A percentile compares a stretch with the other conserved stretches of the same genome.
Evolutionary conservation across 2,888 invertebrate genomes (phyloP).

Genomic region (Chydorus sphaericus): DNA sequence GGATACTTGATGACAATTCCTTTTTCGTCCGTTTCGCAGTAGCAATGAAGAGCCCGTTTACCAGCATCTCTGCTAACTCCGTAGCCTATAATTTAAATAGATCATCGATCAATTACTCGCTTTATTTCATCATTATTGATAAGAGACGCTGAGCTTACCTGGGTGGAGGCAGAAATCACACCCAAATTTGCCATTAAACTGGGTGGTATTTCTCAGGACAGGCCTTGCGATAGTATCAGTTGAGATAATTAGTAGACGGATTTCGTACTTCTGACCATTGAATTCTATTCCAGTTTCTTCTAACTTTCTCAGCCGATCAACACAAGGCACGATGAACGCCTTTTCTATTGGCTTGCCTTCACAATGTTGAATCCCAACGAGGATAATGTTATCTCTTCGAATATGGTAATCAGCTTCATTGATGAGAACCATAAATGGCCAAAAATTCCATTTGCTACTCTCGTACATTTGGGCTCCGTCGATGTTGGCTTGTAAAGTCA

Average conservation of each 20-base stretch:
- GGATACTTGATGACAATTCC: neutral
- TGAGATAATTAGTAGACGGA: neutral
- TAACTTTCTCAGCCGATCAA: neutral
- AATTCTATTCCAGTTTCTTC: neutral
- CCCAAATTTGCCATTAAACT: neutral
- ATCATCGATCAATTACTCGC: no score
- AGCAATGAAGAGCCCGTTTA: no score
- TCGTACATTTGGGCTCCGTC: neutral
- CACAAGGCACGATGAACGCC: neutral
- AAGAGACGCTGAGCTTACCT: neutral
- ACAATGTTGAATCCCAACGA: neutral
- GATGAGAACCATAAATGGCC: neutral
- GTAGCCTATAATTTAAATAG: no score
- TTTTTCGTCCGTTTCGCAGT: neutral
- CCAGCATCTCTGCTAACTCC: neutral
- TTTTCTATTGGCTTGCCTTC: neutral
- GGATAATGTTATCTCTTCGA: neutral
- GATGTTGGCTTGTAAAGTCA: neutral
- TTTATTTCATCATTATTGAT: no score
- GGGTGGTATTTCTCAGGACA: neutral
- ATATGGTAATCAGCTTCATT: neutral
- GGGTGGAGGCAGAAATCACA: neutral
- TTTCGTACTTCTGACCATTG: neutral
- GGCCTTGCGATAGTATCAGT: neutral
- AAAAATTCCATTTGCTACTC: neutral